A percentile compares a stretch with the other conserved stretches of the same genome.
Conservation (phyloP, 2,797 vertebrate species). For the Typhlichthys eigenmanni region DNA sequence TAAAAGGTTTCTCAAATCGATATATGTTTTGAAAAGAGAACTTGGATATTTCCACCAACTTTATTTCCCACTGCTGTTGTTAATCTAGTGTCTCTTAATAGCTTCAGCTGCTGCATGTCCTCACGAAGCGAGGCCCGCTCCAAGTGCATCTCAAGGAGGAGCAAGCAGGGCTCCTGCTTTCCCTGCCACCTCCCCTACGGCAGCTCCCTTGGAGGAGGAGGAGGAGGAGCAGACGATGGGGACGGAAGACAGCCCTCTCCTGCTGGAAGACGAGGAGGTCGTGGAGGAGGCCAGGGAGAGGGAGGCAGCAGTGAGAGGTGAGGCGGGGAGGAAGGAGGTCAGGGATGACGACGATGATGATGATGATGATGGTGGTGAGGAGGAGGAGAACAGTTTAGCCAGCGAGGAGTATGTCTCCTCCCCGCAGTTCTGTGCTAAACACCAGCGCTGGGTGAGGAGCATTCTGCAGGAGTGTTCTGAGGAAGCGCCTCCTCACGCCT, state of each 20-base stretch:
- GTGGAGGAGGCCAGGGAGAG: conserved; percentile 2
- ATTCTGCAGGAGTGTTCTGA: conserved; percentile 71
- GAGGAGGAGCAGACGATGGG: background rate
- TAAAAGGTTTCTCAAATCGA: too few species aligned
- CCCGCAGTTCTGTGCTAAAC: conserved; percentile 73
- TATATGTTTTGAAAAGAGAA: too few species aligned
- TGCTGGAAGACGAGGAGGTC: conserved; percentile 3
- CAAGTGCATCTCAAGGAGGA: background rate
- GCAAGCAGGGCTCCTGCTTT: background rate
- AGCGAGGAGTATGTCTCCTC: background rate
- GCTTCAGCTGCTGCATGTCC: conserved; percentile 50
- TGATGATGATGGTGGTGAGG: background rate
- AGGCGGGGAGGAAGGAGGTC: background rate
- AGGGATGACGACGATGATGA: background rate
- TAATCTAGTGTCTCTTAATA: conserved; percentile 3
- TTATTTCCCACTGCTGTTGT: background rate
- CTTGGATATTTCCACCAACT: too few species aligned
- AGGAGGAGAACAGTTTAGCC: background rate
- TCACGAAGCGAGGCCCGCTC: background rate
- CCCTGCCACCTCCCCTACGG: conserved; percentile 1
- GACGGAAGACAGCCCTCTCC: background rate
- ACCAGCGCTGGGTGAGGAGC: conserved; percentile 72
- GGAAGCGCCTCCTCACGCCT: conserved; percentile 35
- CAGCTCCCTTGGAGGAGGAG: background rate
- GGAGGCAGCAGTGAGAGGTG: background rate